Evolutionary conservation across 2,113 vertebrate species (phyloP).

Genomic region (Ictalurus punctatus): DNA sequence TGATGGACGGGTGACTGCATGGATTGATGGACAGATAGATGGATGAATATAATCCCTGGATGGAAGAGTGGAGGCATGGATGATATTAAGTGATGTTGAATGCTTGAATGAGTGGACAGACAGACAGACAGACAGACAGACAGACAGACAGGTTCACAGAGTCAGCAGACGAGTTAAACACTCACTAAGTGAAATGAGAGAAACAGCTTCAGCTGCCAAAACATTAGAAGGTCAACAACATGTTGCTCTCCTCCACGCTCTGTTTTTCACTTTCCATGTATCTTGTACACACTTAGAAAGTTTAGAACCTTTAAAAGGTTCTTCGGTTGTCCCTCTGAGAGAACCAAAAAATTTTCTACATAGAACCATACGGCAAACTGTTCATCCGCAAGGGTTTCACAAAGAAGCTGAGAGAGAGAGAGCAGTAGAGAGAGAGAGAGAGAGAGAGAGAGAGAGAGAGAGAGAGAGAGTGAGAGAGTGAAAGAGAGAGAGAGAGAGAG

Average conservation of each 20-base stretch:
- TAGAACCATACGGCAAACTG: not conserved
- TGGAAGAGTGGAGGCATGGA: not conserved
- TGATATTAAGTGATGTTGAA: not conserved
- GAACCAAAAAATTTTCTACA: not conserved
- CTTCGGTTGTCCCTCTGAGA: too few species aligned
- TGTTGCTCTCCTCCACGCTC: not conserved
- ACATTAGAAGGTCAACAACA: conserved; percentile 38
- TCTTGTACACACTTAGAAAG: too few species aligned
- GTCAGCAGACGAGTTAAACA: not conserved
- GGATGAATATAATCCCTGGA: not conserved
- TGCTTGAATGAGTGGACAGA: not conserved
- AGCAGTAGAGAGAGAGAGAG: too few species aligned
- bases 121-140: not conserved
- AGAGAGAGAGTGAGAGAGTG: too few species aligned
- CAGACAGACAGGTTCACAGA: not conserved
- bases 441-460: too few species aligned
- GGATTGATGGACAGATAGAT: not conserved
- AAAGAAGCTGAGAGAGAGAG: not conserved
- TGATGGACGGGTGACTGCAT: not conserved
- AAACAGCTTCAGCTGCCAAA: conserved; percentile 15
- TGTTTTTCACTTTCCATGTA: not conserved
- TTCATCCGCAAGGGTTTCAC: not conserved
- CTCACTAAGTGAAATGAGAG: conserved; percentile 32
- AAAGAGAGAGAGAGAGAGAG: too few species aligned
- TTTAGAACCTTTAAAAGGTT: too few species aligned